phyloP scores from a whole-genome alignment of 2,797 vertebrate species.

The Amblyopsis hoosieri region DNA sequence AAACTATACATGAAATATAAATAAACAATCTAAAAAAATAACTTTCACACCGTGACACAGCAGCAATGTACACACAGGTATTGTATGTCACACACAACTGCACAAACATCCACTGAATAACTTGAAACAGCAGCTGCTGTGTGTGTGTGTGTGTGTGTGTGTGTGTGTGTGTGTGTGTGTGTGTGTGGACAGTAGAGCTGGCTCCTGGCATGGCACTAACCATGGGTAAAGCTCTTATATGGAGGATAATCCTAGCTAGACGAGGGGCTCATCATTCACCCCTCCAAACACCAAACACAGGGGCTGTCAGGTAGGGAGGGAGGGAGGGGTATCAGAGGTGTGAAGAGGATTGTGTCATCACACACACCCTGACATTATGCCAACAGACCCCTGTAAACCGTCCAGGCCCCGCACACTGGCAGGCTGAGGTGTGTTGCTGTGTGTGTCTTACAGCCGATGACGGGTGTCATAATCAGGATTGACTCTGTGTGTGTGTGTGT shows the following conservation, averaged over 20 bases:
- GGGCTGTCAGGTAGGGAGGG: slow-evolving; percentile 41
- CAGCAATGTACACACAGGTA: too few relatives aligned
- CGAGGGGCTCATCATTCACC: slow-evolving; percentile 64
- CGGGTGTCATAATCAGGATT: neutral
- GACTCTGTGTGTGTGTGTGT: neutral
- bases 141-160: too few relatives aligned
- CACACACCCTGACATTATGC: neutral
- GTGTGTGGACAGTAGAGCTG: slow-evolving; percentile 51
- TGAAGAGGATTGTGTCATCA: slow-evolving; percentile 31
- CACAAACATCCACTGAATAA: too few relatives aligned
- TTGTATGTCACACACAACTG: too few relatives aligned
- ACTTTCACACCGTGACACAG: too few relatives aligned
- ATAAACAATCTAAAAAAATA: too few relatives aligned
- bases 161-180: slow-evolving; percentile 9
- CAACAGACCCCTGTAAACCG: neutral
- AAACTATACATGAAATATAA: too few relatives aligned
- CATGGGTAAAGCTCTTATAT: slow-evolving; percentile 69
- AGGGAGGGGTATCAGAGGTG: slow-evolving; percentile 24
- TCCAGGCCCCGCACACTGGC: neutral
- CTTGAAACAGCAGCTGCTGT: neutral
- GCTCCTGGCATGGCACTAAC: slow-evolving; percentile 5
- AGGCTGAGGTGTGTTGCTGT: neutral
- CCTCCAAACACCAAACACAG: slow-evolving; percentile 56
- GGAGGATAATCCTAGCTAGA: slow-evolving; percentile 68
- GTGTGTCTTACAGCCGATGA: neutral